phyloP scores from a whole-genome alignment of 2,113 vertebrate genomes.

The Gavialis gangeticus region DNA sequence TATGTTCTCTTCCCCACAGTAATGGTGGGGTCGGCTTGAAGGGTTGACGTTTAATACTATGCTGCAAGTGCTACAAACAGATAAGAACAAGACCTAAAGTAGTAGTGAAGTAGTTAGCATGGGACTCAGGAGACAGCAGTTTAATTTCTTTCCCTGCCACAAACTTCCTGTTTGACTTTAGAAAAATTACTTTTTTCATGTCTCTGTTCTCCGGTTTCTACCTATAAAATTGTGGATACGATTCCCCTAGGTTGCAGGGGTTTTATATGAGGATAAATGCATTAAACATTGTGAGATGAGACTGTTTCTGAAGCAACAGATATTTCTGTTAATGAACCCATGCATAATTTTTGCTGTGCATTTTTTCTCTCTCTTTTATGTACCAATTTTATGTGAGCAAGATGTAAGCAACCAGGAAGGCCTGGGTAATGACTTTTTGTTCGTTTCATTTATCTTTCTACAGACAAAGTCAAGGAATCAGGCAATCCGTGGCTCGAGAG shows the following conservation, averaged over 20 bases:
- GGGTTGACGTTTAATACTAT: background rate
- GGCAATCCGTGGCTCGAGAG: background rate
- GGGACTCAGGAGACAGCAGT: background rate
- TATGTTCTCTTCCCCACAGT: background rate
- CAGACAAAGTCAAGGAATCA: background rate
- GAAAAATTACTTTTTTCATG: background rate
- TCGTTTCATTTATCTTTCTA: background rate
- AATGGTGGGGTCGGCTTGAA: background rate
- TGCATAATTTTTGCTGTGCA: background rate
- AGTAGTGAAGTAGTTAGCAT: background rate
- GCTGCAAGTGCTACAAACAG: background rate
- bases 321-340: background rate
- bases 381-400: background rate
- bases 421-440: background rate
- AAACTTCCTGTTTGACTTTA: conserved; percentile 23
- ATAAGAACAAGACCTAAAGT: background rate
- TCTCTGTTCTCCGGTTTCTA: background rate
- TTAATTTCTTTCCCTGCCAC: background rate
- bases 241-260: background rate
- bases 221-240: background rate
- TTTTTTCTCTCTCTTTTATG: background rate
- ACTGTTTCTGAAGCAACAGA: background rate
- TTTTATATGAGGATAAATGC: background rate
- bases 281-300: background rate
- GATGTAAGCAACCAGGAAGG: background rate